Base-by-base conservation (phyloP, 2,113 vertebrate genomes). In the Tenrec ecaudatus region DNA sequence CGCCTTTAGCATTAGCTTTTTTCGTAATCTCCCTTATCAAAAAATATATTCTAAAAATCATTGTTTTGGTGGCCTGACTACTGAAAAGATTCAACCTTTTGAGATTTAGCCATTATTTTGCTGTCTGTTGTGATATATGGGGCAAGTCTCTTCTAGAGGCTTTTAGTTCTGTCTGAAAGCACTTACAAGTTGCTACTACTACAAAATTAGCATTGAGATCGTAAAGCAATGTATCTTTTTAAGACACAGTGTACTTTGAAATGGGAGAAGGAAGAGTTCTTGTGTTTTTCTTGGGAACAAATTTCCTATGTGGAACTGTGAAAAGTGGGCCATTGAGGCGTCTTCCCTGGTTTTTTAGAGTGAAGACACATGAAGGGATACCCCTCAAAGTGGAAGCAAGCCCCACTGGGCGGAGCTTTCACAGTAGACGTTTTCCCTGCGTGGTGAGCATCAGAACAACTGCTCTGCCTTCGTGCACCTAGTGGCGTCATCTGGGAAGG, bases 301-400 rank as follows among this genome's bases (percentile, higher is more conserved):
- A 88, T 14, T 89, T 0, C 20, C 8, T 93, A 27, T 84, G 40
- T 93, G 36, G 14, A 90, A 75, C 88, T 60, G 60, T 71, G 40
- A 86, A 22, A 87, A 25, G 58, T 86, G 77, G 91, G 57, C 81
- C 86, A 57, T 82, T 89, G 96, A 77, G 57, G 94, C 81, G 95
- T 97, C 85, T 95, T 96, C 94, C 38, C 80, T 96, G 97, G 0
- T 31, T 94, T 95, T 98, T 96, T 91, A 98, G 98, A 98, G 94
- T 96, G 97, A 98, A 98, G 97, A 98, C 94, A 98, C 0, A 27
- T 94, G 94, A 81, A 95, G 90, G 97, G 83, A 27, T 60, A 97
- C 86, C 96, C 94, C 85, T 20, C 0, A 97, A 97, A 53, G 11
- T 53, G 47, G 47, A 53, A 53, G 11, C 6, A 53, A 53, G 12